These are phyloP conservation scores for Macaria liturata DNA, from an alignment of 2,888 invertebrate species.

Conservation along the genomic window DNA sequence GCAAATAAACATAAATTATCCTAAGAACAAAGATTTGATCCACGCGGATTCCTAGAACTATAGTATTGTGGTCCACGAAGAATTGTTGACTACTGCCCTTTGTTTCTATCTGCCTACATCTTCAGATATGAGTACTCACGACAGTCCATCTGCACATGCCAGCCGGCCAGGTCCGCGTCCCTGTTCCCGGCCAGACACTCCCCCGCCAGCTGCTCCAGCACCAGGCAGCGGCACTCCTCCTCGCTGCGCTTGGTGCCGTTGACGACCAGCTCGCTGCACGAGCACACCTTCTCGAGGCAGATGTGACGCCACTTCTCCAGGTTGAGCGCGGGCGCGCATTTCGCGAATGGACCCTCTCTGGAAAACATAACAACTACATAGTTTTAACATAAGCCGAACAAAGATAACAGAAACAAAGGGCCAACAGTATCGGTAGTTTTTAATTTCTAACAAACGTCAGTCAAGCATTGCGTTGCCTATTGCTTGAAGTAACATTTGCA, in stretches of 20 bases:
- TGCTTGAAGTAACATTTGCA: too few relatives aligned
- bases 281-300: constrained; percentile 90
- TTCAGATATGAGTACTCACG: constrained; percentile 71
- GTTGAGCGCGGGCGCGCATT: constrained; percentile 85
- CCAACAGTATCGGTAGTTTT: too few relatives aligned
- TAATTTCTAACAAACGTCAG: too few relatives aligned
- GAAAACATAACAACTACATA: background rate
- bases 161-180: constrained; percentile 85
- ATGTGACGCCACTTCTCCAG: constrained; percentile 87
- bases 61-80: too few relatives aligned
- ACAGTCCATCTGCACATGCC: constrained; percentile 89
- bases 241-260: constrained; percentile 61
- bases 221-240: constrained; percentile 86
- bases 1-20: too few relatives aligned
- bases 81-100: too few relatives aligned
- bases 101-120: too few relatives aligned
- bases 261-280: constrained; percentile 85
- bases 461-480: too few relatives aligned
- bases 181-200: constrained; percentile 88
- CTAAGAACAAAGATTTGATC: too few relatives aligned
- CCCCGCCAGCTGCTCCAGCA: constrained; percentile 87
- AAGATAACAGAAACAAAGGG: too few relatives aligned
- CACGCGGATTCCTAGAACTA: too few relatives aligned
- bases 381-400: too few relatives aligned
- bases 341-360: constrained; percentile 85